A percentile compares a stretch with the other conserved stretches of the same genome.
These are phyloP conservation scores for Dinoponera quadriceps DNA, from an alignment of 1,140 invertebrate species.

Conservation along the genomic window DNA sequence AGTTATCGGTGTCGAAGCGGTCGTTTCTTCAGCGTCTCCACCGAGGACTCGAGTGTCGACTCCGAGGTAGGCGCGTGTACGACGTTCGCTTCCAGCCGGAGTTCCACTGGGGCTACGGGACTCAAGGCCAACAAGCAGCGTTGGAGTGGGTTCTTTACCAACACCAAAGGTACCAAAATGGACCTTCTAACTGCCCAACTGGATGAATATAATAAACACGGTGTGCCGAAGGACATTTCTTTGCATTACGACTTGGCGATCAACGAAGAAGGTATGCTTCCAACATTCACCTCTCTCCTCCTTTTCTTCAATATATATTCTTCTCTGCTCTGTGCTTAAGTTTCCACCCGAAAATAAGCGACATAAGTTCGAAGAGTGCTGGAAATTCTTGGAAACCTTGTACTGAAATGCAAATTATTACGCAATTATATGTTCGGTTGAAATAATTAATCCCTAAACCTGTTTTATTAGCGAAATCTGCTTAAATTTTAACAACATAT, in stretches of 20 bases:
- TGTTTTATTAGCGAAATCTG: no score
- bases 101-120: slow-evolving; percentile 76
- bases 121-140: slow-evolving; percentile 87
- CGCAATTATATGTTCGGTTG: no score
- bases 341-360: no score
- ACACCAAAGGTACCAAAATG: slow-evolving; percentile 88
- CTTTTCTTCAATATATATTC: not conserved
- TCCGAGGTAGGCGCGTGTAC: slow-evolving; percentile 78
- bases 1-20: slow-evolving; percentile 86
- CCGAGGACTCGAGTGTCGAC: slow-evolving; percentile 86
- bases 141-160: slow-evolving; percentile 89
- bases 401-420: no score
- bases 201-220: slow-evolving; percentile 89
- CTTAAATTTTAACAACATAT: no score
- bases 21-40: slow-evolving; percentile 88
- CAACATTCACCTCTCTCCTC: not conserved
- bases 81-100: slow-evolving; percentile 76
- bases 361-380: no score
- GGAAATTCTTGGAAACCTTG: no score
- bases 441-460: no score
- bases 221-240: slow-evolving; percentile 87
- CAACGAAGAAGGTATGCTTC: slow-evolving; percentile 84
- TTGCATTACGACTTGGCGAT: slow-evolving; percentile 79
- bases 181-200: slow-evolving; percentile 88
- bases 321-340: no score